Evolutionary conservation across 2,888 invertebrate genomes (phyloP).

Genomic region (Nomada fucata): DNA sequence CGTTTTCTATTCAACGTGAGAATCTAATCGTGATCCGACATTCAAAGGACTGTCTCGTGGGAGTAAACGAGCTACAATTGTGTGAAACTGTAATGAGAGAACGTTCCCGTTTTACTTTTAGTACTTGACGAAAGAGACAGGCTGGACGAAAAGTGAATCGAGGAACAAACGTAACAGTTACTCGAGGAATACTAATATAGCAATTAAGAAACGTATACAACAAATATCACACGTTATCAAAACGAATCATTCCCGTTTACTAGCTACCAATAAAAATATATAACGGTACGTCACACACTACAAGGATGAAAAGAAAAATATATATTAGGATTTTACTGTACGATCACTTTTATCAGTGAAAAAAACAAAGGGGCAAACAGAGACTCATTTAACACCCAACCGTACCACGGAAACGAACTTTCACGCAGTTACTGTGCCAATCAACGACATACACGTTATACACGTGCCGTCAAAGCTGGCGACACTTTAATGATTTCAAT

Average conservation of each 20-base stretch:
- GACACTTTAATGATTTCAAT: neutral
- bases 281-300: conserved; percentile 34
- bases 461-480: neutral
- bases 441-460: conserved; percentile 18
- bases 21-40: conserved; percentile 28
- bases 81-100: conserved; percentile 26
- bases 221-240: conserved; percentile 45
- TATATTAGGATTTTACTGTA: neutral
- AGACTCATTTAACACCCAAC: conserved; percentile 44
- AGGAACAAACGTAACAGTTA: neutral
- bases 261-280: conserved; percentile 35
- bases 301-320: neutral
- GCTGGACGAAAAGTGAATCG: neutral
- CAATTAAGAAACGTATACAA: conserved; percentile 27
- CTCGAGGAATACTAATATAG: conserved; percentile 6
- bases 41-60: conserved; percentile 33
- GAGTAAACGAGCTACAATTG: conserved; percentile 5
- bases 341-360: conserved; percentile 18
- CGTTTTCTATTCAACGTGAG: conserved; percentile 47
- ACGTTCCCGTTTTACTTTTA: conserved; percentile 9
- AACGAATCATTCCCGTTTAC: conserved; percentile 39
- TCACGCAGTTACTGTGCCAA: conserved; percentile 29
- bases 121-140: neutral
- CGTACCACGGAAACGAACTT: conserved; percentile 15
- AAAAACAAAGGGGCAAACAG: conserved; percentile 18